Conservation (phyloP, 92 coral and sea anemone species). For the Phenganax stokvisi region DNA sequence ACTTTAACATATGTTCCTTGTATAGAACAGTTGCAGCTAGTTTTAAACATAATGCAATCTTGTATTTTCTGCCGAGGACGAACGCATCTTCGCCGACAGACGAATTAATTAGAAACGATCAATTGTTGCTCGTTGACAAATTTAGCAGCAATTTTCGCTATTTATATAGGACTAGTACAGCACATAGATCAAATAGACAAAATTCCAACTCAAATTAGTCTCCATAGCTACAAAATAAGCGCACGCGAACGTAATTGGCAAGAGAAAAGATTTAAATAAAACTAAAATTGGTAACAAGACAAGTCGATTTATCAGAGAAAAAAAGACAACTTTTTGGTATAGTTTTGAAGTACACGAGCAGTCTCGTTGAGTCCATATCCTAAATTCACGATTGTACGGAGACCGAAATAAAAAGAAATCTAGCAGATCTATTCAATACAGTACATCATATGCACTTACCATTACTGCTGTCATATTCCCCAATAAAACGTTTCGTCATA, state of each 20-base stretch:
- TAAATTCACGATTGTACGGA: too few relatives aligned
- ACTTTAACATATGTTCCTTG: not conserved
- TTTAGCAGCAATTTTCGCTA: constrained; percentile 17
- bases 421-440: not conserved
- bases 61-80: not conserved
- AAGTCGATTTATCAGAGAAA: too few relatives aligned
- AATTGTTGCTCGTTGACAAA: constrained; percentile 5
- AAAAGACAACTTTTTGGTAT: too few relatives aligned
- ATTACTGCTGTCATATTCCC: constrained; percentile 78
- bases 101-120: not conserved
- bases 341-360: too few relatives aligned
- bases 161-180: not conserved
- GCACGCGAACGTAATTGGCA: not conserved
- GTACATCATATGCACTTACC: constrained; percentile 52
- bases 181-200: not conserved
- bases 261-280: too few relatives aligned
- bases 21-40: not conserved
- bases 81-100: constrained; percentile 5
- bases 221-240: not conserved
- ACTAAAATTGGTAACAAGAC: too few relatives aligned
- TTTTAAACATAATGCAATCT: not conserved
- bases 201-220: not conserved
- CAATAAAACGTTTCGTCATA: constrained; percentile 76
- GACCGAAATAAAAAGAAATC: too few relatives aligned
- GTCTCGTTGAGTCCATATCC: too few relatives aligned